Conservation (phyloP, 1,140 invertebrate species). For the Eueides isabella region DNA sequence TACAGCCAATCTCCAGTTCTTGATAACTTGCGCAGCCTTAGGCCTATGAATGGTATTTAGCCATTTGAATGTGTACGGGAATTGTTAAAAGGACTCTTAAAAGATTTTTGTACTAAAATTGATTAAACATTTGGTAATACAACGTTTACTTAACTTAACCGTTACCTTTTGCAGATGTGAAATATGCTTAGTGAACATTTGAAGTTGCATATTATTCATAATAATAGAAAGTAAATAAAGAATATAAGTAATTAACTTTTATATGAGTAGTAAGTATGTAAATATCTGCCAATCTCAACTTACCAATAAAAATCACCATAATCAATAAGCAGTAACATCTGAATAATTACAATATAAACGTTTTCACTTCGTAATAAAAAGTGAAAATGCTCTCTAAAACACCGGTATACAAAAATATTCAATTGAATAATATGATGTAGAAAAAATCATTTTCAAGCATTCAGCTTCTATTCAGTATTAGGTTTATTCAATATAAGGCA, state of each 20-base stretch:
- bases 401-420: constrained; percentile 11
- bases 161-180: too few relatives aligned
- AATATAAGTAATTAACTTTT: not conserved
- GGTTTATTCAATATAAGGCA: constrained; percentile 30
- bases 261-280: not conserved
- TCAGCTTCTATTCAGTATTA: constrained; percentile 30
- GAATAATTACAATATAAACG: constrained; percentile 25
- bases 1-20: constrained; percentile 10
- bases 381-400: constrained; percentile 19
- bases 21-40: not conserved
- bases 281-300: too few relatives aligned
- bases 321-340: not conserved
- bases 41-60: constrained; percentile 26
- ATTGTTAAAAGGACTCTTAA: constrained; percentile 12
- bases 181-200: not conserved
- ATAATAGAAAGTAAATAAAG: too few relatives aligned
- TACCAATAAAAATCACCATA: too few relatives aligned
- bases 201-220: too few relatives aligned
- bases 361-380: constrained; percentile 28
- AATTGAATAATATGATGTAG: constrained; percentile 28
- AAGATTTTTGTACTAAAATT: constrained; percentile 6
- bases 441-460: constrained; percentile 20
- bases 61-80: constrained; percentile 18
- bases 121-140: constrained; percentile 15
- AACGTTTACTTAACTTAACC: too few relatives aligned